phyloP scores from a whole-genome alignment of 2,797 vertebrate species.

The Euthynnus affinis region DNA sequence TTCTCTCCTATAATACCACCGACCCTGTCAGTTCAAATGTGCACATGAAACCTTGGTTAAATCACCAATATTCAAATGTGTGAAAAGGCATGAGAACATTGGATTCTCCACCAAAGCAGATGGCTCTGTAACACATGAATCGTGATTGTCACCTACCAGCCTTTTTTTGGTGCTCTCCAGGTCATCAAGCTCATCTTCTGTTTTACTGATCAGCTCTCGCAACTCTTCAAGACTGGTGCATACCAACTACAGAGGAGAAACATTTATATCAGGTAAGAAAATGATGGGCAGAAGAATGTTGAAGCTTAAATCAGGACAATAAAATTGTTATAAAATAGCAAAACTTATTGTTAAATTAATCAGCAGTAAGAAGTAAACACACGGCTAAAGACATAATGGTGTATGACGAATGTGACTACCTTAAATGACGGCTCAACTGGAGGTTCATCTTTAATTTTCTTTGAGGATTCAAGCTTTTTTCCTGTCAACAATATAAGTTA shows the following conservation, averaged over 20 bases:
- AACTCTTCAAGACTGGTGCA: constrained; percentile 97
- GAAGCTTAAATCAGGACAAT: neutral
- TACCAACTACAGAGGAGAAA: constrained; percentile 87
- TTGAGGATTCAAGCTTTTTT: constrained; percentile 88
- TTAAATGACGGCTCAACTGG: constrained; percentile 91
- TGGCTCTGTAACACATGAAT: neutral
- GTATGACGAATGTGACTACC: constrained; percentile 80
- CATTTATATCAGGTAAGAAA: neutral
- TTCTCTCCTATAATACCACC: constrained; percentile 92
- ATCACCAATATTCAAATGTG: constrained; percentile 1
- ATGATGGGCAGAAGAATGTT: neutral
- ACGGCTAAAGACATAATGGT: neutral
- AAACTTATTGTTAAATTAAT: neutral
- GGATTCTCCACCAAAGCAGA: neutral
- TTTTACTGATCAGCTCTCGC: constrained; percentile 96
- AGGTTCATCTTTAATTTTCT: constrained; percentile 87
- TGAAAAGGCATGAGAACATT: neutral
- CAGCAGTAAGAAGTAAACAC: neutral
- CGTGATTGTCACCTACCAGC: constrained; percentile 84
- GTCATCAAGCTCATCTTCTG: constrained; percentile 95
- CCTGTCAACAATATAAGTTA: constrained; percentile 83
- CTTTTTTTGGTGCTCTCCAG: constrained; percentile 96
- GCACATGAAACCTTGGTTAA: constrained; percentile 15
- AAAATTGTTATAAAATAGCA: neutral
- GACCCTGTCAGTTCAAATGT: constrained; percentile 86